These are phyloP conservation scores for Amblyjoppa fuscipennis DNA, from an alignment of 2,888 invertebrate species.

Conservation along the genomic window DNA sequence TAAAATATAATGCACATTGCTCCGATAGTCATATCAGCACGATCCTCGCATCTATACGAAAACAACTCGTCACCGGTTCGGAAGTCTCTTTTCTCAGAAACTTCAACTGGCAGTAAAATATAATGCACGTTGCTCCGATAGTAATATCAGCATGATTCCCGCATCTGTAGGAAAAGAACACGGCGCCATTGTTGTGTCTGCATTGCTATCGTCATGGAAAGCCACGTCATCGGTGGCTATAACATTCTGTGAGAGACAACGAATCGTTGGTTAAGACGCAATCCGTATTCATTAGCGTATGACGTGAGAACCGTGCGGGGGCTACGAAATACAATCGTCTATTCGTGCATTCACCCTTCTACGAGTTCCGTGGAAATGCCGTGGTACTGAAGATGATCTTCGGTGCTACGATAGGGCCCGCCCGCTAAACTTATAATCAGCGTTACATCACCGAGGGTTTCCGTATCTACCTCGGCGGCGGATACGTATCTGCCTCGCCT, in stretches of 20 bases:
- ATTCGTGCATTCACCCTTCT: not conserved
- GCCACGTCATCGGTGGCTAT: not conserved
- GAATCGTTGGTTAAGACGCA: not conserved
- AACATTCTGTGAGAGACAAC: not conserved
- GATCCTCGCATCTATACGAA: not conserved
- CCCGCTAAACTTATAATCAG: not conserved
- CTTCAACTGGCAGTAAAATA: not conserved
- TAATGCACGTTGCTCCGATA: not conserved
- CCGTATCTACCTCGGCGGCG: not conserved
- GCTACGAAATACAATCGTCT: not conserved
- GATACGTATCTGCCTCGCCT: slow-evolving; percentile 7
- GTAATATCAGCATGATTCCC: not conserved
- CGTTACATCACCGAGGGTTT: not conserved
- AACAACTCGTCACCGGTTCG: not conserved
- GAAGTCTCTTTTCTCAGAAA: not conserved
- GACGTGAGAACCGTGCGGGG: not conserved
- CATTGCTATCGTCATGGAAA: not conserved
- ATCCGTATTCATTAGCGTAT: slow-evolving; percentile 7
- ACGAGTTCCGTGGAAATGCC: not conserved
- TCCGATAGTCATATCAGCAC: not conserved
- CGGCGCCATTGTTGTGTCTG: not conserved
- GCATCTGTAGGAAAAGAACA: not conserved
- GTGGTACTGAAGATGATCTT: not conserved
- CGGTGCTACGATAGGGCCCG: not conserved
- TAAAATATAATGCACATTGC: not conserved